Conservation (phyloP, 2,888 invertebrate genomes). For the Cerceris ruficornis region DNA sequence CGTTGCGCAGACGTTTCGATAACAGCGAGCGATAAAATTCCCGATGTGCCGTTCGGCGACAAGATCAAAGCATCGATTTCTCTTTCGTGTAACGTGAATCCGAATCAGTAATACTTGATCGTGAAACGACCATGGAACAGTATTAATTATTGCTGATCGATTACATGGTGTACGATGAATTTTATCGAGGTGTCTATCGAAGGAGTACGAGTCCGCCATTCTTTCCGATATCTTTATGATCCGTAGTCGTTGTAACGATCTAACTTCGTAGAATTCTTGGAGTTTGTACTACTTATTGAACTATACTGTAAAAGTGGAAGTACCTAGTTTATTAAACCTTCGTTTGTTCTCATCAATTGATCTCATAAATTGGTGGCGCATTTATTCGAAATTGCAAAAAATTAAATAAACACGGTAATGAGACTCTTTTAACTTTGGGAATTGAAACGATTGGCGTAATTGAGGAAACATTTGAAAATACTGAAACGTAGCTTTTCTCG, state of each 20-base stretch:
- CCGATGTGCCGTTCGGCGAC: constrained; percentile 3
- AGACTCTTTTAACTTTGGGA: too few relatives aligned
- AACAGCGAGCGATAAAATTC: constrained; percentile 27
- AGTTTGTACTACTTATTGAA: background rate
- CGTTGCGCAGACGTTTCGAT: constrained; percentile 28
- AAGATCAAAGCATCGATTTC: constrained; percentile 18
- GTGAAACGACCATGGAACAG: constrained; percentile 1
- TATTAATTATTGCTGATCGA: constrained; percentile 33
- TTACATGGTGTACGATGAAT: constrained; percentile 17
- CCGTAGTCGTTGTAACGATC: background rate
- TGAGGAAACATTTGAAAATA: too few relatives aligned
- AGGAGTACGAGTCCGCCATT: constrained; percentile 6
- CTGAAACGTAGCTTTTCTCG: too few relatives aligned
- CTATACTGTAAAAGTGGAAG: background rate
- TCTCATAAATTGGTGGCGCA: too few relatives aligned
- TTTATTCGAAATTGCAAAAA: too few relatives aligned
- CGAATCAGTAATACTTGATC: constrained; percentile 24
- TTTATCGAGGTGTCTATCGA: constrained; percentile 47
- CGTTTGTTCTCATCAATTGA: too few relatives aligned
- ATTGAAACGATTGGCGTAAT: too few relatives aligned
- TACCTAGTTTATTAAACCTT: too few relatives aligned
- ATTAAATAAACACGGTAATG: too few relatives aligned
- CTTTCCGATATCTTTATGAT: constrained; percentile 32
- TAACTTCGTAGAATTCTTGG: constrained; percentile 4
- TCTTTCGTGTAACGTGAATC: constrained; percentile 11